Evolutionary conservation across 2,888 invertebrate genomes (phyloP), one percentile per base, ranked within the genome.

Genomic region (Aethes cnicana): DNA sequence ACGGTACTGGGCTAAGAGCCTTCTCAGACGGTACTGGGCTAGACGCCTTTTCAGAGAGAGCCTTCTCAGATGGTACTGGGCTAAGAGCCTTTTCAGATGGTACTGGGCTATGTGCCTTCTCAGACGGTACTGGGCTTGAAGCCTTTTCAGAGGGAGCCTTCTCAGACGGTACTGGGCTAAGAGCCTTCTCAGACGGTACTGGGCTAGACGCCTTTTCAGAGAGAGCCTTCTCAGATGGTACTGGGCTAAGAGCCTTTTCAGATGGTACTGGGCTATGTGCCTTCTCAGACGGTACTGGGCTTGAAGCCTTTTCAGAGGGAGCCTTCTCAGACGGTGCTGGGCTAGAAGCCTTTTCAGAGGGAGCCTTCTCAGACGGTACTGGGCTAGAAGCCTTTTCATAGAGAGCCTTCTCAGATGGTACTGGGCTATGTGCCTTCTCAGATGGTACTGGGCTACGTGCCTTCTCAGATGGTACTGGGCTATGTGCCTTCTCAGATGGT

Each of bases 361-460:
- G 25, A 1, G 21, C 32, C 4, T 61, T 59, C 0, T 56, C 44
- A 0, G 32, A 17, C 8, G 18, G 44, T 3, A n/a, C 42, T 14
- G 53, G 44, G 20, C 49, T 58, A 0, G 50, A n/a, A n/a, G n/a
- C n/a, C n/a, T n/a, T n/a, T n/a, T n/a, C n/a, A n/a, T n/a, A n/a
- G n/a, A n/a, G 25, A 1, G 28, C 44, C n/a, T 46, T 46, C 9
- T 20, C 8, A 9, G 47, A 35, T n/a, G 39, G 33, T 0, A 37
- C 44, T 8, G 26, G 52, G 23, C 26, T 43, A 18, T 26, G 33
- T 26, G 57, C 16, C 47, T 58, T 17, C 3, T 50, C 35, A 47
- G 35, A 26, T 3, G 17, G 43, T n/a, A n/a, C n/a, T n/a, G n/a
- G n/a, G n/a, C n/a, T n/a, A n/a, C n/a, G n/a, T 14, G 28, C 43